These are phyloP conservation scores for Oryzias woworae DNA, from an alignment of 2,113 vertebrate genomes.

Conservation along the genomic window DNA sequence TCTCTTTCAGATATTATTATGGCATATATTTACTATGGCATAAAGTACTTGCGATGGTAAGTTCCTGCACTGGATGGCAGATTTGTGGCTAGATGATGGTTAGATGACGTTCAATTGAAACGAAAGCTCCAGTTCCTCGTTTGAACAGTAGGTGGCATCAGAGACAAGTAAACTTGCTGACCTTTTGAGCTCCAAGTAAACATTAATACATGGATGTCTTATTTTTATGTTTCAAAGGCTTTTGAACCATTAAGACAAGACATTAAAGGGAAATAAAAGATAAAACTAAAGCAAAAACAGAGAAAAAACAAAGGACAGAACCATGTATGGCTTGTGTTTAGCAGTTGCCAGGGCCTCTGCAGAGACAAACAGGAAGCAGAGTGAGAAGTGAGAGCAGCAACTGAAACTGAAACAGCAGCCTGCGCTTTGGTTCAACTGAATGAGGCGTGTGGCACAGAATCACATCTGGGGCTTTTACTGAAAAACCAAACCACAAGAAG, in stretches of 20 bases:
- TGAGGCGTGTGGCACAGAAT: neutral
- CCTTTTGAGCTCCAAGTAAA: too few relatives aligned
- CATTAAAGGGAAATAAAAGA: neutral
- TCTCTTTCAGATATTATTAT: too few relatives aligned
- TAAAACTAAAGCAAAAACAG: neutral
- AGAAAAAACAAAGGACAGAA: slow-evolving; percentile 1
- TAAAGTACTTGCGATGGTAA: too few relatives aligned
- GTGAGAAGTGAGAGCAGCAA: slow-evolving; percentile 54
- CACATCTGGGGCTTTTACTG: too few relatives aligned
- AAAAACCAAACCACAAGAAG: neutral
- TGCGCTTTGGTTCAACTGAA: slow-evolving; percentile 11
- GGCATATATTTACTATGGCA: too few relatives aligned
- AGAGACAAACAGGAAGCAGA: slow-evolving; percentile 58
- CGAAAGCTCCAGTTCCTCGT: neutral
- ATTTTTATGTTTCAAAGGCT: too few relatives aligned
- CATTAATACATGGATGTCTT: too few relatives aligned
- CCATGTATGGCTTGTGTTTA: slow-evolving; percentile 28
- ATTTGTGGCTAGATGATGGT: neutral
- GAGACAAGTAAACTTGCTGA: neutral
- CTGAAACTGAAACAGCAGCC: slow-evolving; percentile 63
- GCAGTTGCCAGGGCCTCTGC: slow-evolving; percentile 9
- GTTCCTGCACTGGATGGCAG: neutral
- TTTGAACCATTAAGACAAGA: too few relatives aligned
- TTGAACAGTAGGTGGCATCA: neutral
- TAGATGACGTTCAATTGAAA: too few relatives aligned